Evolutionary conservation across 2,113 vertebrate species (phyloP).

Genomic region (Dunckerocampus dactyliophorus): DNA sequence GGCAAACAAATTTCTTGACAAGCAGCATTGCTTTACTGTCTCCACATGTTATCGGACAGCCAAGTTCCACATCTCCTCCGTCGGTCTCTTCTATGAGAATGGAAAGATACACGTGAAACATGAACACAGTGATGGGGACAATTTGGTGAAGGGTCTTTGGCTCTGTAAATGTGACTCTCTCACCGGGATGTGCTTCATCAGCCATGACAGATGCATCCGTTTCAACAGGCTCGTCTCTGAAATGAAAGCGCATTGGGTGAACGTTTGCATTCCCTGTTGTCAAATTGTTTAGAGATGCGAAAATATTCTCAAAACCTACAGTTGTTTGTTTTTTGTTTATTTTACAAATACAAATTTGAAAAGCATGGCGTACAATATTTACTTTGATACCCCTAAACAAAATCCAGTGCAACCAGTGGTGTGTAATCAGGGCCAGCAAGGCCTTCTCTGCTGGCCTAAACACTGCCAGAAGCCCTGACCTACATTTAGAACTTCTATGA

Average conservation of each 20-base stretch:
- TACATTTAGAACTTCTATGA: too few relatives aligned
- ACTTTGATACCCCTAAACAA: too few relatives aligned
- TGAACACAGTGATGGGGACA: not conserved
- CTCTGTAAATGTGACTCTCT: not conserved
- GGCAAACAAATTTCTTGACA: slow-evolving; percentile 97
- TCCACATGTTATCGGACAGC: slow-evolving; percentile 93
- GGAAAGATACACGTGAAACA: not conserved
- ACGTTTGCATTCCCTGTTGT: not conserved
- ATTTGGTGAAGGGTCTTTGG: not conserved
- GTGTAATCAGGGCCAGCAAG: too few relatives aligned
- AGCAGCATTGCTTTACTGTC: slow-evolving; percentile 92
- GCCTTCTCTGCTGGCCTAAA: too few relatives aligned
- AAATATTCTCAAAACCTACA: not conserved
- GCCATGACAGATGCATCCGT: slow-evolving; percentile 82
- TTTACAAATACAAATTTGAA: too few relatives aligned
- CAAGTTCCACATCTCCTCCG: slow-evolving; percentile 86
- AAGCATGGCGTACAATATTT: too few relatives aligned
- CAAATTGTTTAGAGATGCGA: not conserved
- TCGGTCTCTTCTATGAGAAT: slow-evolving; percentile 75
- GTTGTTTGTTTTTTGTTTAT: too few relatives aligned
- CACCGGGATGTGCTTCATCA: slow-evolving; percentile 79
- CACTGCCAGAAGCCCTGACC: too few relatives aligned
- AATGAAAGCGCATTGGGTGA: slow-evolving; percentile 25
- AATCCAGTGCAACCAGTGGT: too few relatives aligned
- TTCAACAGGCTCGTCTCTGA: slow-evolving; percentile 83